Conservation (phyloP, 2,113 vertebrate species). For the Microtus ochrogaster region DNA sequence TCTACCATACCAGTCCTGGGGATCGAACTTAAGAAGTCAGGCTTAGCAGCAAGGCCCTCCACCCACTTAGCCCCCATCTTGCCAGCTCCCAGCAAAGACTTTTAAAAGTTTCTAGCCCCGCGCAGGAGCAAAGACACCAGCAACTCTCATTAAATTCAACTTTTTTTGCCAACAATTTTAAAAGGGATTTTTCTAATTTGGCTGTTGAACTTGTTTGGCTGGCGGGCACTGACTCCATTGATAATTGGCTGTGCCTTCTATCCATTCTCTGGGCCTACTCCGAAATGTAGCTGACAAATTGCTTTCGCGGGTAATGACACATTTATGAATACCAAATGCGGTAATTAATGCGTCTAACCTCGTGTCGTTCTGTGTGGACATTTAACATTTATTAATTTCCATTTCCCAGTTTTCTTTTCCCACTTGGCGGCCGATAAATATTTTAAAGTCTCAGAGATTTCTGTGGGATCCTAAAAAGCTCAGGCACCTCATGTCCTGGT, state of each 20-base stretch:
- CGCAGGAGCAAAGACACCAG: neutral
- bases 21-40: neutral
- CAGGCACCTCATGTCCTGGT: neutral
- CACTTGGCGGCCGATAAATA: constrained; percentile 53
- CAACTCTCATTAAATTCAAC: neutral
- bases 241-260: neutral
- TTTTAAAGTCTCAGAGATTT: constrained; percentile 41
- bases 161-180: neutral
- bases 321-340: constrained; percentile 58
- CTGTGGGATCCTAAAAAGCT: neutral
- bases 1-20: neutral
- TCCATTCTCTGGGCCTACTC: neutral
- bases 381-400: constrained; percentile 68
- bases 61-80: neutral
- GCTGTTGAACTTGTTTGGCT: neutral
- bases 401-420: constrained; percentile 61
- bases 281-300: neutral
- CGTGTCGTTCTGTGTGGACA: constrained; percentile 41
- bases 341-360: constrained; percentile 57
- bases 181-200: neutral
- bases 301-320: constrained; percentile 4
- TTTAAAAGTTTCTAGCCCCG: no score
- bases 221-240: neutral
- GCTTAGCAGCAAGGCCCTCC: neutral
- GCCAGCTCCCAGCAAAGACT: neutral